Percentiles rank a stretch among this genome's conserved stretches.
Conservation (phyloP, 2,888 invertebrate genomes). For the Dorcus hopei region DNA sequence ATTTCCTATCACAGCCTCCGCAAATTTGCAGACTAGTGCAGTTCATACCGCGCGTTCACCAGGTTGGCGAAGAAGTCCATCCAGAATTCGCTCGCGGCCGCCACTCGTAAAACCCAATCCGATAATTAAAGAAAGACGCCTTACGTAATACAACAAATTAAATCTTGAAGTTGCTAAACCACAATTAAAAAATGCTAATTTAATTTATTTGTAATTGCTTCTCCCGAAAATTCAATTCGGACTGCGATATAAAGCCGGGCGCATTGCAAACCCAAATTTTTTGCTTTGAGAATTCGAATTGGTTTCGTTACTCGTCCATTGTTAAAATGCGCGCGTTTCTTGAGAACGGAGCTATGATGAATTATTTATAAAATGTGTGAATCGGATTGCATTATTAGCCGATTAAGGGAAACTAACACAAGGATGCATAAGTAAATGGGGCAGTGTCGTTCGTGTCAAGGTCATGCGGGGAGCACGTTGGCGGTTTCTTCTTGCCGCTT, state of each 20-base stretch:
- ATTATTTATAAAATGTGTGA: slow-evolving; percentile 9
- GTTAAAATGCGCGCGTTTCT: slow-evolving; percentile 11
- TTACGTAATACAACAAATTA: not conserved
- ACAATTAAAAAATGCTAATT: too few species aligned
- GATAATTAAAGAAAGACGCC: not conserved
- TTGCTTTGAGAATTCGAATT: not conserved
- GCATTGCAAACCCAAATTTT: too few species aligned
- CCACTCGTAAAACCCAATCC: not conserved
- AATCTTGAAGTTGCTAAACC: too few species aligned
- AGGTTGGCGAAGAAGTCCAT: slow-evolving; percentile 30
- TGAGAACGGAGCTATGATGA: not conserved
- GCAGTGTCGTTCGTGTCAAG: slow-evolving; percentile 22
- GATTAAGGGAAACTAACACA: slow-evolving; percentile 3
- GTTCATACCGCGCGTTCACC: slow-evolving; percentile 31
- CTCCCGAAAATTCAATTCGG: too few species aligned
- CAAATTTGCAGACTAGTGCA: slow-evolving; percentile 37
- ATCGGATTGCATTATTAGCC: slow-evolving; percentile 5
- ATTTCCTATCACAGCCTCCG: slow-evolving; percentile 39
- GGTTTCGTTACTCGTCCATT: not conserved
- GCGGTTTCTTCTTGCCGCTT: slow-evolving; percentile 27
- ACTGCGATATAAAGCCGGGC: too few species aligned
- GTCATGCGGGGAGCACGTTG: slow-evolving; percentile 30
- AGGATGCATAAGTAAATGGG: slow-evolving; percentile 25
- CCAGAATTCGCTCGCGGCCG: slow-evolving; percentile 9
- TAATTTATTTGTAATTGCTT: too few species aligned